A percentile compares a stretch with the other conserved stretches of the same genome.
These are phyloP conservation scores for Operophtera brumata DNA, from an alignment of 2,888 invertebrate species.

Conservation along the genomic window DNA sequence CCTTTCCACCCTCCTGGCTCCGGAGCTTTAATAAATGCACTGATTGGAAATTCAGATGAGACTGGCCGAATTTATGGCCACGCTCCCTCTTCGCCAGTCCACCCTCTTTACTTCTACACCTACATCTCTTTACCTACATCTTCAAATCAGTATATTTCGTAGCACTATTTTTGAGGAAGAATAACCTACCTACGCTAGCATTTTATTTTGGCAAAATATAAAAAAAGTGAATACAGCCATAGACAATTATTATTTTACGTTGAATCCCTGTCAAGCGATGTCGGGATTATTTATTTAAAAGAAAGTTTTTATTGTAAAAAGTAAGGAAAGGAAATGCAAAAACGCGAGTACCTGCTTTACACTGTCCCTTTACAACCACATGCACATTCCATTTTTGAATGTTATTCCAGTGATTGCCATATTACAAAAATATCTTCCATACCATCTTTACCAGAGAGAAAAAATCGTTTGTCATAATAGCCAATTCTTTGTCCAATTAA, in stretches of 20 bases:
- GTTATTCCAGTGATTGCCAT: constrained; percentile 60
- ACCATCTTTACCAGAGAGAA: constrained; percentile 51
- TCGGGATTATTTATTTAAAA: constrained; percentile 80
- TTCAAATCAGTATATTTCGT: constrained; percentile 8
- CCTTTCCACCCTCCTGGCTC: constrained; percentile 35
- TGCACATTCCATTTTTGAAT: constrained; percentile 71
- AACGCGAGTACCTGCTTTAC: constrained; percentile 69
- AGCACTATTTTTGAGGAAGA: constrained; percentile 2
- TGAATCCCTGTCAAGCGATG: constrained; percentile 75
- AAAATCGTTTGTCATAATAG: constrained; percentile 62
- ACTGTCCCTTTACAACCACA: constrained; percentile 76
- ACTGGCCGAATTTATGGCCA: constrained; percentile 67
- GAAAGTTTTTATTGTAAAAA: constrained; percentile 81
- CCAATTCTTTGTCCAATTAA: constrained; percentile 53
- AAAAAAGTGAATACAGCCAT: constrained; percentile 42
- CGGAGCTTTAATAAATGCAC: constrained; percentile 62
- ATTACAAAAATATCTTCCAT: constrained; percentile 64
- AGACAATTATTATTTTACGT: constrained; percentile 74
- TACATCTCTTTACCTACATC: no score
- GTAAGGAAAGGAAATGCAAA: constrained; percentile 79
- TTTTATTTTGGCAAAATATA: no score
- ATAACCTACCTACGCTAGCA: background rate
- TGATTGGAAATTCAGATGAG: constrained; percentile 79
- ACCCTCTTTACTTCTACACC: constrained; percentile 54
- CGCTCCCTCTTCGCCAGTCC: constrained; percentile 49